These are phyloP conservation scores for Cyclopterus lumpus DNA, from an alignment of 2,797 vertebrate genomes.

Conservation along the genomic window DNA sequence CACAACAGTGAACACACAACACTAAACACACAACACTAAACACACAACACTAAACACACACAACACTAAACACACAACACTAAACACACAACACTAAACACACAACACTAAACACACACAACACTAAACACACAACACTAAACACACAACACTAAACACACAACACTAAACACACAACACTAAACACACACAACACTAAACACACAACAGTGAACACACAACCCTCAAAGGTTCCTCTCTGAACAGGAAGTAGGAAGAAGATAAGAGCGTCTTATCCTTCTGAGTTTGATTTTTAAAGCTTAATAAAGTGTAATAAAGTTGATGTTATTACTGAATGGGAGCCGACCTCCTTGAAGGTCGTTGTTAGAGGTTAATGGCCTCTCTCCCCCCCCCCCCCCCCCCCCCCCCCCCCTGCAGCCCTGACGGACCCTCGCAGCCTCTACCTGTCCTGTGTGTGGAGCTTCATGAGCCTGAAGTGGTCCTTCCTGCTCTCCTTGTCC, in stretches of 20 bases:
- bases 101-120: too few relatives aligned
- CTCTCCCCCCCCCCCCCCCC: constrained; percentile 3
- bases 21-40: too few relatives aligned
- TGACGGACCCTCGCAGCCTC: constrained; percentile 88
- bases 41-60: too few relatives aligned
- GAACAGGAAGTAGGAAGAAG: neutral
- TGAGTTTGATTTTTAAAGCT: neutral
- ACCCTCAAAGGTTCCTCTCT: neutral
- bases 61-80: too few relatives aligned
- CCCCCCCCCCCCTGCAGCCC: constrained; percentile 73
- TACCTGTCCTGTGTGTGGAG: constrained; percentile 95
- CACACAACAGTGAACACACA: too few relatives aligned
- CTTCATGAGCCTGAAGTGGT: constrained; percentile 94
- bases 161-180: too few relatives aligned
- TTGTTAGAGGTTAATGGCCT: neutral
- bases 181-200: too few relatives aligned
- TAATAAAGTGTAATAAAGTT: neutral
- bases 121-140: too few relatives aligned
- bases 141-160: too few relatives aligned
- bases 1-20: too few relatives aligned
- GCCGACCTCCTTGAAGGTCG: neutral
- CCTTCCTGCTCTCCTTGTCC: constrained; percentile 87
- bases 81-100: too few relatives aligned
- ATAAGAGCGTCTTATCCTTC: neutral
- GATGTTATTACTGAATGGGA: neutral